Percentiles rank a stretch among this genome's conserved stretches.
Evolutionary conservation across 2,113 vertebrate species (phyloP).

Genomic region (Scophthalmus maximus): DNA sequence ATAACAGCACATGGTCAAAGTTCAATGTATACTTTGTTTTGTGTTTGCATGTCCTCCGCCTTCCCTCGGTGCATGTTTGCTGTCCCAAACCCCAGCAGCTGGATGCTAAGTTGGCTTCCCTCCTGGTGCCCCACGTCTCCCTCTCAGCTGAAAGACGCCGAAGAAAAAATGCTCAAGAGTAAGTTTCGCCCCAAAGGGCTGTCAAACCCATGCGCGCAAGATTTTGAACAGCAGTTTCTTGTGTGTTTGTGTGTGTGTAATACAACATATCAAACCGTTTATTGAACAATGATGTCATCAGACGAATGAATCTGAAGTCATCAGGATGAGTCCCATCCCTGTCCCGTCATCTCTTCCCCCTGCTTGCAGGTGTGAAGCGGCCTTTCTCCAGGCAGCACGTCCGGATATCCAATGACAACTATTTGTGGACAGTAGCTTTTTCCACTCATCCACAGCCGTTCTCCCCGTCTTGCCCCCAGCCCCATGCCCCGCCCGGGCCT

Average conservation of each 20-base stretch:
- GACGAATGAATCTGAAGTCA: too few species aligned
- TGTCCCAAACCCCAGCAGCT: conserved; percentile 80
- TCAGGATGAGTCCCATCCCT: too few species aligned
- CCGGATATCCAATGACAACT: conserved; percentile 86
- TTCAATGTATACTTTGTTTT: conserved; percentile 39
- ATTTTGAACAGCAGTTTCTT: too few species aligned
- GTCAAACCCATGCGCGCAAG: too few species aligned
- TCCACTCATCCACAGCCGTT: conserved; percentile 40
- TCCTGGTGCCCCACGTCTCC: conserved; percentile 94
- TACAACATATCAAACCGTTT: too few species aligned
- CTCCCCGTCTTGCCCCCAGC: background rate
- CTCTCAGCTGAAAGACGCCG: conserved; percentile 90
- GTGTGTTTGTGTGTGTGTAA: too few species aligned
- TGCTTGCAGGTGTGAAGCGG: conserved; percentile 82
- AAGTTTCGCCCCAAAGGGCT: too few species aligned
- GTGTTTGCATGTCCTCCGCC: conserved; percentile 15
- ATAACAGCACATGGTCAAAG: conserved; percentile 64
- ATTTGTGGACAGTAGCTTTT: conserved; percentile 92
- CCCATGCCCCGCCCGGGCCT: conserved; percentile 68
- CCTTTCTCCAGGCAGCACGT: conserved; percentile 87
- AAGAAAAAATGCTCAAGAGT: conserved; percentile 94
- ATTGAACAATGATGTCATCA: too few species aligned
- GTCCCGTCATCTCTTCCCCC: conserved; percentile 13
- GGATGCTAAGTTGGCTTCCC: conserved; percentile 92
- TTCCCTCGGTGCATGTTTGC: conserved; percentile 15